Evolutionary conservation across 1,140 invertebrate genomes (phyloP).

Genomic region (Chrysomallon squamiferum): DNA sequence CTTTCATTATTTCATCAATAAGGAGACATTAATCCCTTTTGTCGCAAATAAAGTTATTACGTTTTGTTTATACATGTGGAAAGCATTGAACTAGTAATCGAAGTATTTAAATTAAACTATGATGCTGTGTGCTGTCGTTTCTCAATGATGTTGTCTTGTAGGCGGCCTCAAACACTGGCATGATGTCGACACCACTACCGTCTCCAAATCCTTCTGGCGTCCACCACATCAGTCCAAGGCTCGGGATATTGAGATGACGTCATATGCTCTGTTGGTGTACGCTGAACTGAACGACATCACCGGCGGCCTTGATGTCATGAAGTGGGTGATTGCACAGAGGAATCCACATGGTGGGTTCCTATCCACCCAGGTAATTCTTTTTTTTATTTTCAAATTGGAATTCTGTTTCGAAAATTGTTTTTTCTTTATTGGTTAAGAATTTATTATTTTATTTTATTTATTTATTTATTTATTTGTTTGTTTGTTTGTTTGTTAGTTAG

Average conservation of each 20-base stretch:
- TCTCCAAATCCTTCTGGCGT: slow-evolving; percentile 4
- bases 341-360: slow-evolving; percentile 83
- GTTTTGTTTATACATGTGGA: neutral
- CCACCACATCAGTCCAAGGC: neutral
- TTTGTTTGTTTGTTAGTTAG: neutral
- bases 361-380: slow-evolving; percentile 67
- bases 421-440: neutral
- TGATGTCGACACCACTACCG: neutral
- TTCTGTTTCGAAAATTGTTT: neutral
- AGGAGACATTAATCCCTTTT: neutral
- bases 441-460: neutral
- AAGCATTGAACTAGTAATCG: neutral
- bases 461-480: neutral
- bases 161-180: slow-evolving; percentile 10
- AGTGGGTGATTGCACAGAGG: slow-evolving; percentile 81
- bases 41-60: neutral
- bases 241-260: slow-evolving; percentile 80
- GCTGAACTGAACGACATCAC: slow-evolving; percentile 7
- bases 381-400: neutral
- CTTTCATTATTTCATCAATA: neutral
- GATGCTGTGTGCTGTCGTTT: no score
- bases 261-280: slow-evolving; percentile 76
- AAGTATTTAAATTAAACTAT: neutral
- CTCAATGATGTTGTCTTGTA: no score
- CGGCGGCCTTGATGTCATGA: slow-evolving; percentile 76